Evolutionary conservation across 2,113 vertebrate species (phyloP).

Genomic region (Nycticebus coucang): DNA sequence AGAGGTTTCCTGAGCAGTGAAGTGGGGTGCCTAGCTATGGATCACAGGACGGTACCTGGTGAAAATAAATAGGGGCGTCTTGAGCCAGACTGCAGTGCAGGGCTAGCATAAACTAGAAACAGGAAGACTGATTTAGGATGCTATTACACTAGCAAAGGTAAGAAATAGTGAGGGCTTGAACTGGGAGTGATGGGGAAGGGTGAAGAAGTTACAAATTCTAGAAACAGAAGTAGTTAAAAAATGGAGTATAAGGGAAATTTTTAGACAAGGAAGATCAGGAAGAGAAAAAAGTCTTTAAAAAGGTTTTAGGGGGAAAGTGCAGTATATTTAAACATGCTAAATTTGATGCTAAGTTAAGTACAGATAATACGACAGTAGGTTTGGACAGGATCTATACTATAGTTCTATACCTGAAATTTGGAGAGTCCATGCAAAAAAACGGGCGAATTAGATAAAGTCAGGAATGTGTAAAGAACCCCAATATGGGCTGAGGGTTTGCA

Average conservation of each 20-base stretch:
- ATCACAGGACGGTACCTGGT: rapidly evolving
- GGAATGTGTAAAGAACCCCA: neutral
- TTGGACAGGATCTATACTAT: neutral
- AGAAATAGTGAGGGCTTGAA: neutral
- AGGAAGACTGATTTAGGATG: neutral
- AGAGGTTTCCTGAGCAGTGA: neutral
- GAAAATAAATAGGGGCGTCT: neutral
- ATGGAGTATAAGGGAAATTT: neutral
- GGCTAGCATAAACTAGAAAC: neutral
- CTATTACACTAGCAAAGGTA: neutral
- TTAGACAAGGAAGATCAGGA: neutral
- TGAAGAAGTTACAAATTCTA: neutral
- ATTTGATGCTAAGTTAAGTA: neutral
- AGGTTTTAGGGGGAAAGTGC: neutral
- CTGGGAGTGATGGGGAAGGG: neutral
- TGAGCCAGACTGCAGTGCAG: neutral
- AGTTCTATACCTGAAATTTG: neutral
- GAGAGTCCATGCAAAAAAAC: neutral
- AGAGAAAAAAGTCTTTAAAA: neutral
- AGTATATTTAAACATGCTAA: neutral
- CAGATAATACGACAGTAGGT: neutral
- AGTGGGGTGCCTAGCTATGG: neutral
- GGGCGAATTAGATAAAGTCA: neutral
- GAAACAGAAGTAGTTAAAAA: neutral
- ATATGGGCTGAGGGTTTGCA: neutral